phyloP scores from a whole-genome alignment of 1,140 invertebrate species.

The Carcinoscorpius rotundicauda region DNA sequence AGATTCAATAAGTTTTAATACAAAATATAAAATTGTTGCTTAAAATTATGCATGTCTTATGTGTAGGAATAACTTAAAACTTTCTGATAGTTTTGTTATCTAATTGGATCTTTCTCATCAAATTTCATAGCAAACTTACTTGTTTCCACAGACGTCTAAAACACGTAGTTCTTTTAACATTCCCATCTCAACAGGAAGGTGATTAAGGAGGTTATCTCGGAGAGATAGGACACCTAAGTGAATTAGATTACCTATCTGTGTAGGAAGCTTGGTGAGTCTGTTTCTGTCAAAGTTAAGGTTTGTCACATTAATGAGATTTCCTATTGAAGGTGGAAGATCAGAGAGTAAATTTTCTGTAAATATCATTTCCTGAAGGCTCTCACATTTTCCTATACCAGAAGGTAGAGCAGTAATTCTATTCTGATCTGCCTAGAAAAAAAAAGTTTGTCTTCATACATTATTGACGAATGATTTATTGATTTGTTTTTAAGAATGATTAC shows the following conservation, averaged over 20 bases:
- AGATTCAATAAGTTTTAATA: too few relatives aligned
- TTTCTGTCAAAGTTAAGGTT: constrained; percentile 97
- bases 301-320: constrained; percentile 77
- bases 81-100: too few relatives aligned
- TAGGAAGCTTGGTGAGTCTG: constrained; percentile 74
- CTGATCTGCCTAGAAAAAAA: constrained; percentile 78
- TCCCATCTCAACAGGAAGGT: constrained; percentile 64
- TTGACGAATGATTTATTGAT: too few relatives aligned
- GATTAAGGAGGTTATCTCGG: constrained; percentile 71
- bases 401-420: constrained; percentile 84
- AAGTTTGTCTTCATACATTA: too few relatives aligned
- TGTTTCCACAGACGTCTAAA: constrained; percentile 89
- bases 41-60: too few relatives aligned
- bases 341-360: constrained; percentile 91
- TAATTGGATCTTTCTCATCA: too few relatives aligned
- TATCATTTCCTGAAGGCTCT: constrained; percentile 87
- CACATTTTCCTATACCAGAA: constrained; percentile 81
- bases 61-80: too few relatives aligned
- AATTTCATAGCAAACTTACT: constrained; percentile 38
- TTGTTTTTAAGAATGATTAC: too few relatives aligned
- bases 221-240: constrained; percentile 92
- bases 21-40: too few relatives aligned
- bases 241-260: constrained; percentile 81
- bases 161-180: constrained; percentile 87
- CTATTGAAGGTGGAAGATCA: constrained; percentile 78